phyloP scores from a whole-genome alignment of 2,888 invertebrate species.

The Scaptomyza cyrtandrae region DNA sequence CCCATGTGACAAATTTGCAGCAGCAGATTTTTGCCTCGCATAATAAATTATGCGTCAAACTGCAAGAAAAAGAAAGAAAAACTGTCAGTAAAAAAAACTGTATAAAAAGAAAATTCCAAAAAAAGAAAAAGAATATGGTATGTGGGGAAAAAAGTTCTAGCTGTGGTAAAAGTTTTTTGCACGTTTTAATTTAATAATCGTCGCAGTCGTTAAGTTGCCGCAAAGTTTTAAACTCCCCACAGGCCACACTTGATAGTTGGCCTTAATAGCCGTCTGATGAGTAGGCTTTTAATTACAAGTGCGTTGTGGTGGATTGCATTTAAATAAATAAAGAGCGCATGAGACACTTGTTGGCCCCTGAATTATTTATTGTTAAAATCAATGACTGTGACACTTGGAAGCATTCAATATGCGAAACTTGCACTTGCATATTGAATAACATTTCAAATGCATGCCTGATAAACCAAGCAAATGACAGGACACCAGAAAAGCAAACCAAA shows the following conservation, averaged over 20 bases:
- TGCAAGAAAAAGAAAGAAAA: constrained; percentile 13
- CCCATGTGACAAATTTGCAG: constrained; percentile 81
- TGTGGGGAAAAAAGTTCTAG: constrained; percentile 35
- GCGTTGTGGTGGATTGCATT: constrained; percentile 10
- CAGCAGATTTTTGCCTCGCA: constrained; percentile 67
- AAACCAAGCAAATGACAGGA: constrained; percentile 60
- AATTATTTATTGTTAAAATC: constrained; percentile 72
- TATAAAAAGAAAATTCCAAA: not conserved
- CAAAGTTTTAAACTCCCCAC: constrained; percentile 39
- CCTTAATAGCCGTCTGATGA: constrained; percentile 56
- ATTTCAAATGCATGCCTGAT: constrained; percentile 70
- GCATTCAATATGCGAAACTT: constrained; percentile 59
- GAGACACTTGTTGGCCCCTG: constrained; percentile 57
- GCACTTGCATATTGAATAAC: constrained; percentile 68
- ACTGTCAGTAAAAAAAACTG: not conserved
- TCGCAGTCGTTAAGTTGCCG: constrained; percentile 59
- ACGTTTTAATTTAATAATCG: constrained; percentile 82
- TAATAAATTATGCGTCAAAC: constrained; percentile 65
- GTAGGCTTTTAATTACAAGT: constrained; percentile 60
- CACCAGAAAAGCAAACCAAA: constrained; percentile 4
- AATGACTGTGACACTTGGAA: constrained; percentile 71
- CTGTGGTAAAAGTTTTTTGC: constrained; percentile 58
- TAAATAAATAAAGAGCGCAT: constrained; percentile 67
- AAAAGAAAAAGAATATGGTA: constrained; percentile 6
- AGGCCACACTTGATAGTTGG: constrained; percentile 31